phyloP scores from a whole-genome alignment of 2,888 invertebrate species.

The Epistrophe eligans region DNA sequence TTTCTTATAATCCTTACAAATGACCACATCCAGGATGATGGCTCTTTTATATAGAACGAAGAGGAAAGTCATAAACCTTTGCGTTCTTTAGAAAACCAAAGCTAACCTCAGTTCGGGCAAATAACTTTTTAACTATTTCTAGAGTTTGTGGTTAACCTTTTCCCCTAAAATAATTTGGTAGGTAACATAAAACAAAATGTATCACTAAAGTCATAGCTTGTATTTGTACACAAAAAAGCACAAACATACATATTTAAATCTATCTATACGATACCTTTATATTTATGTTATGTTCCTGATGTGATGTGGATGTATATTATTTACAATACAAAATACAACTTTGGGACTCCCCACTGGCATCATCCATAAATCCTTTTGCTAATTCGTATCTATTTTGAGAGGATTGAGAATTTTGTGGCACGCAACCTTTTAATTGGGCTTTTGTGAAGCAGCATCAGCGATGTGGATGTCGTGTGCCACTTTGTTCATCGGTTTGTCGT shows the following conservation, averaged over 20 bases:
- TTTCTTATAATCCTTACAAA: constrained; percentile 77
- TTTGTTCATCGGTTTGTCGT: constrained; percentile 69
- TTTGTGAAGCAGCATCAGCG: constrained; percentile 71
- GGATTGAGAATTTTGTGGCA: constrained; percentile 77
- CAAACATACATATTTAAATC: constrained; percentile 1
- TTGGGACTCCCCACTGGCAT: constrained; percentile 64
- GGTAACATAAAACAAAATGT: constrained; percentile 59
- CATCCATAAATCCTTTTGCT: constrained; percentile 76
- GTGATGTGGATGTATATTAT: constrained; percentile 50
- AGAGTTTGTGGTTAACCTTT: constrained; percentile 69
- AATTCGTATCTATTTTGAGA: constrained; percentile 76
- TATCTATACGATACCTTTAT: constrained; percentile 26
- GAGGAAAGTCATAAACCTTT: constrained; percentile 52
- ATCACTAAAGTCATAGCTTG: neutral
- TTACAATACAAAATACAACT: constrained; percentile 6
- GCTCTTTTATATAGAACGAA: constrained; percentile 13
- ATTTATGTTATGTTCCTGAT: constrained; percentile 54
- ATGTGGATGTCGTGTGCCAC: constrained; percentile 76
- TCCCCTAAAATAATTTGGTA: constrained; percentile 47
- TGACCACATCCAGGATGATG: constrained; percentile 71
- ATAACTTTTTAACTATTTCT: constrained; percentile 72
- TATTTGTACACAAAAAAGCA: constrained; percentile 13
- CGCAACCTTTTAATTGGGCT: constrained; percentile 78
- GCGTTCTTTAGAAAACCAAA: constrained; percentile 40
- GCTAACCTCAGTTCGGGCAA: constrained; percentile 59